Base-by-base conservation (phyloP, 1,140 invertebrate species). In the Aphidius gifuensis region DNA sequence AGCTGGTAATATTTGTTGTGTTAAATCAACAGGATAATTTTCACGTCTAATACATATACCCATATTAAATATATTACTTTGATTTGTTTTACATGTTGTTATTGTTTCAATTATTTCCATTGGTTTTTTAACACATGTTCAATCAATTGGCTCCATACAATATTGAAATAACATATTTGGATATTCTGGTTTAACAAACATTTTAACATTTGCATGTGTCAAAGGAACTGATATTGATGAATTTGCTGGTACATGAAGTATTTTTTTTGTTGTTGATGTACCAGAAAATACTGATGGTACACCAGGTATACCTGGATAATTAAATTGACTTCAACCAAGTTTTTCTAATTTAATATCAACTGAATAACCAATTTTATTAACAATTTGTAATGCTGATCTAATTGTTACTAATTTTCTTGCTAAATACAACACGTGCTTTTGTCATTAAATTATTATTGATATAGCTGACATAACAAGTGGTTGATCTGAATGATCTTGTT, bases 401-500 rank as follows among this genome's bases (percentile, higher is more conserved):
- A 99, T 88, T n/a, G 92, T 94, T n/a, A 99, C 91, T 60, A 98
- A 81, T 80, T 98, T 98, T 63, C 92, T 86, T 1, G 96, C 96
- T 44, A 92, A 95, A 90, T 7, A 96, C 92, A 21, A 96, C 82
- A 65, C 92, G 83, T 0, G 89, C 88, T 68, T 86, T 85, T 40
- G 80, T 79, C 42, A 64, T 11, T 3, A 32, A 1, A 5, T 43
- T 39, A 45, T 58, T 47, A 64, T 48, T 5, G 78, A n/a, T n/a
- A n/a, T n/a, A n/a, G n/a, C n/a, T n/a, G n/a, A n/a, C 71, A 92
- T 89, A 4, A 96, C 92, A 2, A 92, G 71, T 46, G 88, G 86
- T 74, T 89, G 84, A 72, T 91, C 84, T 5, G 85, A 85, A 40
- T 78, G 80, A 72, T 89, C 87, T 40, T 87, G 87, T 50, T 85